A percentile compares a stretch with the other conserved stretches of the same genome.
phyloP scores from a whole-genome alignment of 2,113 vertebrate genomes.

The Eudorcas thomsonii region DNA sequence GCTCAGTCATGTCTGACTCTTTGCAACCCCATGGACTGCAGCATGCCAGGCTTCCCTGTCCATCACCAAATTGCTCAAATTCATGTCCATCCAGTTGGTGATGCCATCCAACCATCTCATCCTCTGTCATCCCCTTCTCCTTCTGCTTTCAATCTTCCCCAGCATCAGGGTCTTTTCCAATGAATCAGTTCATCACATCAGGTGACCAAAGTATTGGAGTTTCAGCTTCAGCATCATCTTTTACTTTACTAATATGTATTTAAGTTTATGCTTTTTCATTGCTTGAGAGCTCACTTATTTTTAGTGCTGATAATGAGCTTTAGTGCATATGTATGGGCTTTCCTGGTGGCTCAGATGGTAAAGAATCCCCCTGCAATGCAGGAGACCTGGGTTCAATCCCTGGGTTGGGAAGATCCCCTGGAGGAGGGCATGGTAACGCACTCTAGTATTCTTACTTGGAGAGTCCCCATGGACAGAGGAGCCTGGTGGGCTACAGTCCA shows the following conservation, averaged over 20 bases:
- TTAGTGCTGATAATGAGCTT: neutral
- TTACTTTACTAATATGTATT: neutral
- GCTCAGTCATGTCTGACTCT: neutral
- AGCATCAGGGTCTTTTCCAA: neutral
- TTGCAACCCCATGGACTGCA: neutral
- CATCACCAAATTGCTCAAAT: neutral
- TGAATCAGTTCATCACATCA: neutral
- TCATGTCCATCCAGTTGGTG: neutral
- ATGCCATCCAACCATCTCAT: neutral
- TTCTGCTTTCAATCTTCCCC: neutral
- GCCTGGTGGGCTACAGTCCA: neutral
- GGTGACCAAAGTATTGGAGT: neutral
- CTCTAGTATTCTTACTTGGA: neutral
- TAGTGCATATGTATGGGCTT: neutral
- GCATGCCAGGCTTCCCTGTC: neutral
- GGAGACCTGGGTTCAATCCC: neutral
- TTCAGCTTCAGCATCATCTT: neutral
- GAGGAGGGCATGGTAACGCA: neutral
- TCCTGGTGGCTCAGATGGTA: neutral
- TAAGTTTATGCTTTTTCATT: neutral
- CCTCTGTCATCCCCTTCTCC: neutral
- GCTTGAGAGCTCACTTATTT: neutral
- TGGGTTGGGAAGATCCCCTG: neutral
- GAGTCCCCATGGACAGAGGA: neutral
- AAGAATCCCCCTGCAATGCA: neutral